Evolutionary conservation across 2,797 vertebrate species (phyloP).

Genomic region (Enoplosus armatus): DNA sequence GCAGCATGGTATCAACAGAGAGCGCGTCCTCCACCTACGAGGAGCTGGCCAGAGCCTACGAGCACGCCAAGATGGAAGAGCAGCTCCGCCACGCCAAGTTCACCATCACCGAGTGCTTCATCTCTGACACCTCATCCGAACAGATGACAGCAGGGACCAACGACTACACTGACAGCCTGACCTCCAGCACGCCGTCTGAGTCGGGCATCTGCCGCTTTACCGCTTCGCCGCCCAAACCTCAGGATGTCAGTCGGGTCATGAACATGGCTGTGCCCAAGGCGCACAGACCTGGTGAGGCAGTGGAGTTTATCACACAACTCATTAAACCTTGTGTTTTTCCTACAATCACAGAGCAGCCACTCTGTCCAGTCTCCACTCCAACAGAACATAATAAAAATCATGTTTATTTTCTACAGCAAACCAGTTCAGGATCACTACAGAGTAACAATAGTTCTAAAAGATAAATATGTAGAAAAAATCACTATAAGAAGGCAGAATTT

Average conservation of each 20-base stretch:
- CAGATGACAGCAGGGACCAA: constrained; percentile 99
- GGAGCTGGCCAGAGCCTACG: constrained; percentile 97
- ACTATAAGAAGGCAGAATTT: not conserved
- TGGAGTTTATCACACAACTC: not conserved
- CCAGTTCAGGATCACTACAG: not conserved
- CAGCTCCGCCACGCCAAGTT: constrained; percentile 99
- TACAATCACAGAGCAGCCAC: not conserved
- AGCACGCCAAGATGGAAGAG: constrained; percentile 99
- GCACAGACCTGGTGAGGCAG: constrained; percentile 95
- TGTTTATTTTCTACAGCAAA: not conserved
- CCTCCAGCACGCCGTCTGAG: constrained; percentile 98
- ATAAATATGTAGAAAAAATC: not conserved
- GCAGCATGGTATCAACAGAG: constrained; percentile 99
- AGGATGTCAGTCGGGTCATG: constrained; percentile 95
- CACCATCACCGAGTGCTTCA: constrained; percentile 99
- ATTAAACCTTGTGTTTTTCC: not conserved
- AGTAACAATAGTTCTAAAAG: not conserved
- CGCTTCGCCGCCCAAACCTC: constrained; percentile 97
- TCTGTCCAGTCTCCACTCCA: not conserved
- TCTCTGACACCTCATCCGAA: constrained; percentile 98
- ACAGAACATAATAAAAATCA: not conserved
- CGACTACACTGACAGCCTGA: constrained; percentile 98
- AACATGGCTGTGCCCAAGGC: constrained; percentile 99
- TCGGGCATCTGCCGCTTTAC: constrained; percentile 99
- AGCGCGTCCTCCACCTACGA: constrained; percentile 99